These are phyloP conservation scores for Lordiphosa stackelbergi DNA, from an alignment of 1,140 invertebrate species.

Conservation along the genomic window DNA sequence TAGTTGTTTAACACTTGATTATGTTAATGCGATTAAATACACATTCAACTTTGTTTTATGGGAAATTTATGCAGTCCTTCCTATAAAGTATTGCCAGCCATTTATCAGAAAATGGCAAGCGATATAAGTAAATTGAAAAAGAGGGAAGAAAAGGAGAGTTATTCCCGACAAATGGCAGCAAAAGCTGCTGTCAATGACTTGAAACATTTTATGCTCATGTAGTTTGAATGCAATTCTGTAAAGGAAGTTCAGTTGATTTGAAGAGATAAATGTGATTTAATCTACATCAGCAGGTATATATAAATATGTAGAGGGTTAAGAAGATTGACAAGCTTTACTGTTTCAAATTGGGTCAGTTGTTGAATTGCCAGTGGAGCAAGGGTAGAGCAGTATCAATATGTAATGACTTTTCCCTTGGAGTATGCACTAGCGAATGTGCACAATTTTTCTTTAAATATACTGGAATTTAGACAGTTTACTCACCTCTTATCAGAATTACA, in stretches of 20 bases:
- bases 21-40: slow-evolving; percentile 63
- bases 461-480: slow-evolving; percentile 32
- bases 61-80: slow-evolving; percentile 55
- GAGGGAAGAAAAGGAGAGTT: slow-evolving; percentile 9
- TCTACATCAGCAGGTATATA: slow-evolving; percentile 1
- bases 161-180: slow-evolving; percentile 38
- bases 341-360: slow-evolving; percentile 10
- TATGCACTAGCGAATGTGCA: too few relatives aligned
- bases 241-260: slow-evolving; percentile 1
- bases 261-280: slow-evolving; percentile 44
- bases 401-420: too few relatives aligned
- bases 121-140: slow-evolving; percentile 65
- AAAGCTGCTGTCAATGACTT: slow-evolving; percentile 49
- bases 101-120: slow-evolving; percentile 36
- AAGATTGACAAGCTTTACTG: slow-evolving; percentile 40
- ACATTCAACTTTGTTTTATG: slow-evolving; percentile 54
- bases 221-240: not conserved
- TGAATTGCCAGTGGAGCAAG: too few relatives aligned
- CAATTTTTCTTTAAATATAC: slow-evolving; percentile 2
- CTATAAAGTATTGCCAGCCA: slow-evolving; percentile 54
- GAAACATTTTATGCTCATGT: slow-evolving; percentile 49
- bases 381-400: too few relatives aligned
- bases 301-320: slow-evolving; percentile 16
- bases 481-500: slow-evolving; percentile 54
- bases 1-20: slow-evolving; percentile 54